Evolutionary conservation across 1,140 invertebrate genomes (phyloP).

Genomic region (Drosophila sturtevanti): DNA sequence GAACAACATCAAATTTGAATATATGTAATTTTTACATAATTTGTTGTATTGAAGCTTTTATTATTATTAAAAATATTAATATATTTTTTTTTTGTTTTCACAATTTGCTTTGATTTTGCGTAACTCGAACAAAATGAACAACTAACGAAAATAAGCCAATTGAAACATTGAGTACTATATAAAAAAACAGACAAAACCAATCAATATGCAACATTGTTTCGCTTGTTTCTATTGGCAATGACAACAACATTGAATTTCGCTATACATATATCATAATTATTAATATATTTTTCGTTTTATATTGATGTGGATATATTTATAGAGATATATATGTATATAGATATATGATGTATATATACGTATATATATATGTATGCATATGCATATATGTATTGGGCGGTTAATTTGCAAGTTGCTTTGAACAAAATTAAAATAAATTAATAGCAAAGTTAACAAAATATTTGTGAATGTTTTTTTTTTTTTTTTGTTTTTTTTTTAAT

Average conservation of each 20-base stretch:
- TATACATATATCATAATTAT: constrained; percentile 29
- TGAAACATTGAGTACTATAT: constrained; percentile 51
- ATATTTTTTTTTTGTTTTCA: constrained; percentile 17
- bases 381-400: not conserved
- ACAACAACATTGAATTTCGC: constrained; percentile 71
- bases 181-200: constrained; percentile 35
- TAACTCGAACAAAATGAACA: constrained; percentile 9
- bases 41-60: constrained; percentile 7
- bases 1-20: constrained; percentile 1
- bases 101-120: constrained; percentile 15
- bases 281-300: not conserved
- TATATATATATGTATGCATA: constrained; percentile 41
- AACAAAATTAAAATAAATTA: constrained; percentile 28
- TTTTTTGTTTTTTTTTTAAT: constrained; percentile 19
- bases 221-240: constrained; percentile 54
- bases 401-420: constrained; percentile 58
- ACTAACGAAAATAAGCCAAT: constrained; percentile 42
- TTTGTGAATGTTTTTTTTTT: constrained; percentile 26
- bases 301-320: constrained; percentile 28
- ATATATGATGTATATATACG: constrained; percentile 33
- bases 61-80: not conserved
- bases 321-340: constrained; percentile 42
- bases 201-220: constrained; percentile 18
- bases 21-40: constrained; percentile 1
- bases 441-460: constrained; percentile 30